Base-by-base conservation (phyloP, 2,113 vertebrate species). In the Laterallus jamaicensis region DNA sequence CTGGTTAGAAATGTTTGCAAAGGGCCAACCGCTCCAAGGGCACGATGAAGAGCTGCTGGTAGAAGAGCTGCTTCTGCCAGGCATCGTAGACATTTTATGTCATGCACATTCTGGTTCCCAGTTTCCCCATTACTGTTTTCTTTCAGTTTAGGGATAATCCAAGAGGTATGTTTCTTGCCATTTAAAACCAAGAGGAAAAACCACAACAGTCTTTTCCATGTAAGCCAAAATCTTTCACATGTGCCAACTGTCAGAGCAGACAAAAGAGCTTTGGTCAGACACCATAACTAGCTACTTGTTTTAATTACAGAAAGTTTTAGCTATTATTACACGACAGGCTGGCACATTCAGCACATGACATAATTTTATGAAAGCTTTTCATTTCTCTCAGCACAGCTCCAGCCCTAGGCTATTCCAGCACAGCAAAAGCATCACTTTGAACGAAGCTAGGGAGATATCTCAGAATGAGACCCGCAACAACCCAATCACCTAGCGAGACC, bases 221-320 rank as follows among this genome's bases (percentile, higher is more conserved):
- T 93, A 92, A 93, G 86, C 96, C 94, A 96, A 93, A 96, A 96
- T 89, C 93, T 96, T 93, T 92, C 91, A 93, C 92, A 85, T 96
- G 92, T 96, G 91, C 96, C 96, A 96, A 91, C 74, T 93, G 92
- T 94, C 92, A 95, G 58, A 79, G 92, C 84, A 95, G 96, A 97
- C 96, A 97, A 96, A 96, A 95, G 96, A 73, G 92, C 96, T 97
- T 97, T 97, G 96, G 86, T 89, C 95, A 97, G 96, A 96, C 96
- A 96, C 93, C 95, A 91, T 96, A 97, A 96, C 93, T 74, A 95
- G 95, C 93, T 96, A 95, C 95, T 96, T 93, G 95, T 94, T 96
- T 97, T 96, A 97, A 96, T 97, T 97, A 96, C 95, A 96, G 95
- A 95, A 95, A 96, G 96, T 97, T 96, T 94, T 89, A 84, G 92